phyloP scores from a whole-genome alignment of 2,888 invertebrate genomes.

The Anorthoa munda region DNA sequence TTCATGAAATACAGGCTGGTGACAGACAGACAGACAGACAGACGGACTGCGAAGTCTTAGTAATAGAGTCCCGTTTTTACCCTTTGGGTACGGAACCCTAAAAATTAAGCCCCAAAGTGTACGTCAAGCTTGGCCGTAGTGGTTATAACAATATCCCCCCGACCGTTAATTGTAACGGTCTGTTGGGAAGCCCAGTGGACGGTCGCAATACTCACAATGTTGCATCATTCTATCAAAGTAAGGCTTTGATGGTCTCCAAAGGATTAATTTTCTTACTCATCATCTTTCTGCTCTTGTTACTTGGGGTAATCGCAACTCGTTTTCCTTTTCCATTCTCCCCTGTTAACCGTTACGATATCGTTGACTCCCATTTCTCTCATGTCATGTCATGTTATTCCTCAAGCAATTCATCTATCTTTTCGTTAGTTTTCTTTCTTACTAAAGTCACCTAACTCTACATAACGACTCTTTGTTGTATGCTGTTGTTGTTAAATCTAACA shows the following conservation, averaged over 20 bases:
- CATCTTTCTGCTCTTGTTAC: background rate
- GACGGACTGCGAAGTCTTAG: too few species aligned
- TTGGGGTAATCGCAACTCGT: background rate
- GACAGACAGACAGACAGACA: too few species aligned
- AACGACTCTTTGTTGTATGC: slow-evolving; percentile 5
- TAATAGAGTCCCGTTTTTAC: too few species aligned
- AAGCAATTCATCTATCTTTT: background rate
- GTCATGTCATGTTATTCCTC: background rate
- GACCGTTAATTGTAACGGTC: slow-evolving; percentile 51
- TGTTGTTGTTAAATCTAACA: background rate
- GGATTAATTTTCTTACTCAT: too few species aligned
- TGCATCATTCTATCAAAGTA: slow-evolving; percentile 21
- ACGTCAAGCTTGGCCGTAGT: slow-evolving; percentile 23
- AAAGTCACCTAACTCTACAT: background rate
- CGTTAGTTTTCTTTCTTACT: background rate
- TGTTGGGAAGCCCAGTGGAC: slow-evolving; percentile 39
- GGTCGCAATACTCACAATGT: slow-evolving; percentile 37
- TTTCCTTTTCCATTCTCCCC: background rate
- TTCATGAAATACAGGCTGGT: too few species aligned
- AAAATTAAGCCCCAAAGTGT: slow-evolving; percentile 1
- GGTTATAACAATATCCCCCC: slow-evolving; percentile 33
- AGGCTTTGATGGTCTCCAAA: background rate
- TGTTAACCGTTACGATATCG: background rate
- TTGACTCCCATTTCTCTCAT: background rate
- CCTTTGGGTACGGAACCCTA: too few species aligned